phyloP scores from a whole-genome alignment of 2,113 vertebrate genomes.

The Prunella fulvescens region DNA sequence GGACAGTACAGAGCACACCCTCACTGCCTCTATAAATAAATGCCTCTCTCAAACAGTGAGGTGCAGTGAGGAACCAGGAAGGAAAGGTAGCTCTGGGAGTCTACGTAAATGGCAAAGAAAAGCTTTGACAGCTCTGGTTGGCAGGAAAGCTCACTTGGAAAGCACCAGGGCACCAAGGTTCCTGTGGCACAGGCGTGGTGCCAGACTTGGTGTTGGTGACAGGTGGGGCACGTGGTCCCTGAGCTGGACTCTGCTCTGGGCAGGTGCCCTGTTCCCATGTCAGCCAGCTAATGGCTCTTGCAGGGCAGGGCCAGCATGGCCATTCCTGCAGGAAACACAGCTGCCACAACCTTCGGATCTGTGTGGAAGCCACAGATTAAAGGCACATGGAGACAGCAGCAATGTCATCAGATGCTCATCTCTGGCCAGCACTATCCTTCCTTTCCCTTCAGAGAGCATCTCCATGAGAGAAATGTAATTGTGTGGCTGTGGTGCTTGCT shows the following conservation, averaged over 20 bases:
- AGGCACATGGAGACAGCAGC: background rate
- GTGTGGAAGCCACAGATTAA: background rate
- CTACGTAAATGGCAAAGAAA: background rate
- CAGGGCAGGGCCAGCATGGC: background rate
- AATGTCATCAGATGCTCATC: background rate
- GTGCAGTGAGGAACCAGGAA: background rate
- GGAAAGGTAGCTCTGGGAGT: background rate
- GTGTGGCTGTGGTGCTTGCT: background rate
- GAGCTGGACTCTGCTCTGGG: background rate
- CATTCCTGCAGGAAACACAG: background rate
- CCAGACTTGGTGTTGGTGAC: background rate
- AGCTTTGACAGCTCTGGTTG: background rate
- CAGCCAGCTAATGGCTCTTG: background rate
- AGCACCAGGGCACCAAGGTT: background rate
- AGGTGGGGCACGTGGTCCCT: accelerated
- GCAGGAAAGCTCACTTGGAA: background rate
- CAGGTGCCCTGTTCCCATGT: background rate
- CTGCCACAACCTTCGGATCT: background rate
- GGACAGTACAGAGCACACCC: background rate
- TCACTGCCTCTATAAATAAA: background rate
- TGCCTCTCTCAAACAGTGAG: background rate
- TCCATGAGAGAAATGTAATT: background rate
- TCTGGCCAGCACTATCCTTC: background rate
- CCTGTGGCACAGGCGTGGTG: accelerated
- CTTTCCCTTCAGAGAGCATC: background rate